Percentiles rank a stretch among this genome's conserved stretches.
Conservation (phyloP, 1,140 invertebrate species). For the Drosophila funebris region DNA sequence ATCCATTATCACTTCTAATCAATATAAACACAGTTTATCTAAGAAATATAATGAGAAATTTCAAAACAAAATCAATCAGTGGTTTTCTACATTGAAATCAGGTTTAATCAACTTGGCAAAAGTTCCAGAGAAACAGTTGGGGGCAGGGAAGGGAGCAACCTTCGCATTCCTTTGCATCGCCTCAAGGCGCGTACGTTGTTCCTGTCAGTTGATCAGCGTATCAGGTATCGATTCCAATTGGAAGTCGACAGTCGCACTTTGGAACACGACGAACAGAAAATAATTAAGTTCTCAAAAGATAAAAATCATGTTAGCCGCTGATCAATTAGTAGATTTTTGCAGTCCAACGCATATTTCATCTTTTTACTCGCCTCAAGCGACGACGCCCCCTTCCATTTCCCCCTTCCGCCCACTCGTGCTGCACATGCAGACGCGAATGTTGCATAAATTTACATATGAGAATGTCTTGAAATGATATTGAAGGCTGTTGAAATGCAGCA, state of each 20-base stretch:
- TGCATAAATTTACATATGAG: slow-evolving; percentile 80
- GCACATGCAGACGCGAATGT: background rate
- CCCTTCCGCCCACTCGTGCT: background rate
- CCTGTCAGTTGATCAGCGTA: slow-evolving; percentile 29
- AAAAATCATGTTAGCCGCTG: slow-evolving; percentile 81
- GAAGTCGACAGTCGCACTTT: slow-evolving; percentile 48
- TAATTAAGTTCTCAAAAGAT: slow-evolving; percentile 83
- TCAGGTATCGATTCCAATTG: slow-evolving; percentile 71
- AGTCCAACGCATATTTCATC: slow-evolving; percentile 74
- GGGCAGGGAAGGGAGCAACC: slow-evolving; percentile 22
- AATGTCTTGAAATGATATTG: slow-evolving; percentile 77
- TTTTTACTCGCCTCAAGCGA: slow-evolving; percentile 37
- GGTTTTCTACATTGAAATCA: background rate
- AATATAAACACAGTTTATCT: background rate
- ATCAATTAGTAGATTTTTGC: slow-evolving; percentile 82
- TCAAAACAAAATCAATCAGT: background rate
- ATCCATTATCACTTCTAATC: too few species aligned
- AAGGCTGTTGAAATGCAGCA: slow-evolving; percentile 79
- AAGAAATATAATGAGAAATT: background rate
- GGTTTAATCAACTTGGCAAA: background rate
- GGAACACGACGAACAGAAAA: slow-evolving; percentile 65
- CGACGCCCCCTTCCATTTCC: slow-evolving; percentile 16
- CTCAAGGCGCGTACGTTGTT: slow-evolving; percentile 34
- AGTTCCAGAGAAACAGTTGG: background rate
- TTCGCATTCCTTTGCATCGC: slow-evolving; percentile 65